phyloP scores from a whole-genome alignment of 2,888 invertebrate species.

The Callosobruchus maculatus region DNA sequence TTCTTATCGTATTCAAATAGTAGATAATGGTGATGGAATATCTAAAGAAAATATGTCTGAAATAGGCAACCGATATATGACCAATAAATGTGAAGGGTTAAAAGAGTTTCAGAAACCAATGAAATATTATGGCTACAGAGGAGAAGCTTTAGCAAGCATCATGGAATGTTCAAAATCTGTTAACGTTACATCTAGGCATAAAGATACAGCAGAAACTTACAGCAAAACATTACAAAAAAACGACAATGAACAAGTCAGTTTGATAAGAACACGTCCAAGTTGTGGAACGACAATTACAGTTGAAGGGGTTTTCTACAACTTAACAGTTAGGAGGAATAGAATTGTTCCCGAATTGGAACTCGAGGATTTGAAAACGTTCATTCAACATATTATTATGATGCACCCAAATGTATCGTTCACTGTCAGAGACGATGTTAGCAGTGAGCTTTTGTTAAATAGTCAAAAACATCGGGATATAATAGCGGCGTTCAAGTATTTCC shows the following conservation, averaged over 20 bases:
- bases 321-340: conserved; percentile 59
- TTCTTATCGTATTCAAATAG: conserved; percentile 64
- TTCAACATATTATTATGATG: conserved; percentile 63
- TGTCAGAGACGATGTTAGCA: conserved; percentile 62
- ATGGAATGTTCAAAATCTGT: conserved; percentile 52
- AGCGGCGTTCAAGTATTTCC: conserved; percentile 52
- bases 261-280: conserved; percentile 54
- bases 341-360: conserved; percentile 56
- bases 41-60: conserved; percentile 52
- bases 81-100: conserved; percentile 61
- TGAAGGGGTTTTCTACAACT: conserved; percentile 60
- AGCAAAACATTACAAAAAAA: conserved; percentile 49
- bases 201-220: conserved; percentile 53
- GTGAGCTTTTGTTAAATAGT: conserved; percentile 58
- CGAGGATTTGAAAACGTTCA: conserved; percentile 55
- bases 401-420: conserved; percentile 65
- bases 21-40: conserved; percentile 75
- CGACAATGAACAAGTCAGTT: conserved; percentile 28
- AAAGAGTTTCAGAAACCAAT: conserved; percentile 53
- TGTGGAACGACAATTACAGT: conserved; percentile 71
- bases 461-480: conserved; percentile 55
- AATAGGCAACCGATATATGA: conserved; percentile 60
- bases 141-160: conserved; percentile 66
- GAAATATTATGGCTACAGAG: conserved; percentile 63
- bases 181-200: conserved; percentile 57